These are phyloP conservation scores for Conistra vaccinii DNA, from an alignment of 2,888 invertebrate genomes.

Conservation along the genomic window DNA sequence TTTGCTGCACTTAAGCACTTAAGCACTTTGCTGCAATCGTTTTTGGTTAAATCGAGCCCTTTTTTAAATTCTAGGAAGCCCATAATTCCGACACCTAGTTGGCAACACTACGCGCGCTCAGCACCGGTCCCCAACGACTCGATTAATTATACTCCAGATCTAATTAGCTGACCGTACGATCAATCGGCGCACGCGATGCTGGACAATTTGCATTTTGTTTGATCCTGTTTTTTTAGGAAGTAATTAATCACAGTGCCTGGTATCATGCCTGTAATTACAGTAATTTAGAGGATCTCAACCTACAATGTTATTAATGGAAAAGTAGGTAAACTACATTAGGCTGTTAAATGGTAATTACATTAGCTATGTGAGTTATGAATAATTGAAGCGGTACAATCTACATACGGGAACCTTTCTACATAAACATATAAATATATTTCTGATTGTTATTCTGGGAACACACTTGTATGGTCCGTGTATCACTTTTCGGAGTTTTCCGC, in stretches of 20 bases:
- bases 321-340: constrained; percentile 13
- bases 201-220: constrained; percentile 63
- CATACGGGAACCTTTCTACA: constrained; percentile 10
- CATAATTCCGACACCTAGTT: not conserved
- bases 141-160: constrained; percentile 76
- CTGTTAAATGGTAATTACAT: constrained; percentile 15
- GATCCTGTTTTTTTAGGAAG: constrained; percentile 43
- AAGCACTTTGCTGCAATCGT: no score
- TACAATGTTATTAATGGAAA: constrained; percentile 3
- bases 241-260: constrained; percentile 15
- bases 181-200: constrained; percentile 67
- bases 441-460: constrained; percentile 43
- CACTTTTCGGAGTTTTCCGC: constrained; percentile 54
- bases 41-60: not conserved
- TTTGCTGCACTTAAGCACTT: not conserved
- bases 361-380: constrained; percentile 16
- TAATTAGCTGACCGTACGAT: constrained; percentile 74
- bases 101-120: constrained; percentile 29
- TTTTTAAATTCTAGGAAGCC: not conserved
- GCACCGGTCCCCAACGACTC: constrained; percentile 66
- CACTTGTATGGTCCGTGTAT: constrained; percentile 44
- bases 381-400: constrained; percentile 33
- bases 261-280: constrained; percentile 14
- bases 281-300: constrained; percentile 6
- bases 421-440: constrained; percentile 20